Evolutionary conservation across 2,113 vertebrate genomes (phyloP).

Genomic region (Cinclus cinclus): DNA sequence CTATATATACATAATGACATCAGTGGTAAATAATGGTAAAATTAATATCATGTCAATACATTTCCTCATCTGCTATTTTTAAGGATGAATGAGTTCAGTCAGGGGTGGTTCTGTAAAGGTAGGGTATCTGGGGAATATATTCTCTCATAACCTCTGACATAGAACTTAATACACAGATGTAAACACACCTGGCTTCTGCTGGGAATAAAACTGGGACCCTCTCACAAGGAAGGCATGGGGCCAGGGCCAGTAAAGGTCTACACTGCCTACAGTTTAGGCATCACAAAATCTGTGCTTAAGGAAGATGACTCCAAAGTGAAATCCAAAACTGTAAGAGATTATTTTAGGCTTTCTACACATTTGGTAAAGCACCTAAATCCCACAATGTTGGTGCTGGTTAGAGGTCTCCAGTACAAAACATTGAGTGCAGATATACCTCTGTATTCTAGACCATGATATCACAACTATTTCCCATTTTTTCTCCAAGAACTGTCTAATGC

Average conservation of each 20-base stretch:
- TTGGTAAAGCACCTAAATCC: background rate
- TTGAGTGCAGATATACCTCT: background rate
- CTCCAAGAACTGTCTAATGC: background rate
- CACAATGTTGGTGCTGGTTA: background rate
- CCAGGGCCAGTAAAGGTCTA: background rate
- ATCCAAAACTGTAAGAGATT: background rate
- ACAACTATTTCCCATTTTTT: background rate
- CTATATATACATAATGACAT: background rate
- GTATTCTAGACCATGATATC: background rate
- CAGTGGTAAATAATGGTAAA: background rate
- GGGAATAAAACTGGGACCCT: slow-evolving; percentile 41
- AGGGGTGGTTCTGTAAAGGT: background rate
- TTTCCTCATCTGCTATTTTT: slow-evolving; percentile 6
- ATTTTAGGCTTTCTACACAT: background rate
- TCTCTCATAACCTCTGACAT: slow-evolving; percentile 8
- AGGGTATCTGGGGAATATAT: background rate
- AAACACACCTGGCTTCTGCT: slow-evolving; percentile 63
- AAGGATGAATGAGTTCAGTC: background rate
- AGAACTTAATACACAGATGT: slow-evolving; percentile 41
- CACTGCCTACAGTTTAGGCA: background rate
- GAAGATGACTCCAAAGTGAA: background rate
- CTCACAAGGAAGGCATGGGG: background rate
- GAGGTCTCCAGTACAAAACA: background rate
- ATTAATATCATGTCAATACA: background rate
- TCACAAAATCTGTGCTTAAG: background rate